A percentile compares a stretch with the other conserved stretches of the same genome.
phyloP scores from a whole-genome alignment of 2,797 vertebrate genomes.

The Xenentodon cancila region DNA sequence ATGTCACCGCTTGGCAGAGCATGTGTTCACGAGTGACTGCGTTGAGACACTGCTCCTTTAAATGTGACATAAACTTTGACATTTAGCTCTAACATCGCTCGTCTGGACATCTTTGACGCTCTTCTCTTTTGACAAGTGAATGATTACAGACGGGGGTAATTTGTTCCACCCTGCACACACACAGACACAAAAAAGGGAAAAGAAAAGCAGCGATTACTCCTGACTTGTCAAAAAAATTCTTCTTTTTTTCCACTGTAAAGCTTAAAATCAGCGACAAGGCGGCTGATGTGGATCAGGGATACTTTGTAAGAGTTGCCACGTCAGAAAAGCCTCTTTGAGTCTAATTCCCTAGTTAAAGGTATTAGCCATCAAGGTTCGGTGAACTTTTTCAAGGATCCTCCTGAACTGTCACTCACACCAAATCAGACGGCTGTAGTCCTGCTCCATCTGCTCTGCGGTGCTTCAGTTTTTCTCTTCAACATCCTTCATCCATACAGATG shows the following conservation, averaged over 20 bases:
- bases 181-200: neutral
- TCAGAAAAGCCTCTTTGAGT: conserved; percentile 74
- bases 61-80: conserved; percentile 55
- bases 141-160: conserved; percentile 49
- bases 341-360: conserved; percentile 75
- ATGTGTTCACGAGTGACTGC: conserved; percentile 72
- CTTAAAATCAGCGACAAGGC: conserved; percentile 57
- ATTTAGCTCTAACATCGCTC: conserved; percentile 34
- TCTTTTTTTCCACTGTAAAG: conserved; percentile 30
- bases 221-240: conserved; percentile 38
- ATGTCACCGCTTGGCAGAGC: conserved; percentile 73
- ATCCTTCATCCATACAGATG: conserved; percentile 31
- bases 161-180: conserved; percentile 18
- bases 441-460: conserved; percentile 22
- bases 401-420: conserved; percentile 62
- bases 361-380: conserved; percentile 70
- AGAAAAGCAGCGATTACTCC: conserved; percentile 30
- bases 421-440: conserved; percentile 54
- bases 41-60: conserved; percentile 62
- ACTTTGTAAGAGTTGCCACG: conserved; percentile 38
- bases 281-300: conserved; percentile 71
- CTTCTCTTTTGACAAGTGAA: conserved; percentile 38
- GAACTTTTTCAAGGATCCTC: conserved; percentile 63
- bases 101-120: conserved; percentile 25
- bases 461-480: too few species aligned